These are phyloP conservation scores for Alethe castanea DNA, from an alignment of 2,113 vertebrate genomes.

Conservation along the genomic window DNA sequence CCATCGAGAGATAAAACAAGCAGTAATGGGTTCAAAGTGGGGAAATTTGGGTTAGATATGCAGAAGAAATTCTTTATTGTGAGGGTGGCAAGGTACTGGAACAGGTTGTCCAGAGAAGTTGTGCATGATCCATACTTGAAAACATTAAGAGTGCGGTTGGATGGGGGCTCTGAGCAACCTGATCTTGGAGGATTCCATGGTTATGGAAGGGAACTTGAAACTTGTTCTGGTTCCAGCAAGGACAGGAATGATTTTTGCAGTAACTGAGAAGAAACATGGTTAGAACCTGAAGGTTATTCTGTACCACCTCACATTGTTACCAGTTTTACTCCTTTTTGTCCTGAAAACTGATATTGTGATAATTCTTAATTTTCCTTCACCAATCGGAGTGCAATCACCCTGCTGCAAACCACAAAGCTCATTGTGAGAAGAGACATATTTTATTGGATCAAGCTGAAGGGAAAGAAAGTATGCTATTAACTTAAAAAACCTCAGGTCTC, in stretches of 20 bases:
- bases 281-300: not conserved
- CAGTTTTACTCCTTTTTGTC: not conserved
- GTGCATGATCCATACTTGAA: not conserved
- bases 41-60: not conserved
- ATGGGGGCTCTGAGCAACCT: not conserved
- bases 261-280: not conserved
- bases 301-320: not conserved
- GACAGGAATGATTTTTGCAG: not conserved
- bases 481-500: not conserved
- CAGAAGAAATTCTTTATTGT: not conserved
- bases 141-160: not conserved
- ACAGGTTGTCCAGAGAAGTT: not conserved
- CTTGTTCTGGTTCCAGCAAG: not conserved
- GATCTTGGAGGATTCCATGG: no score
- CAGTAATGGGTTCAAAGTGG: not conserved
- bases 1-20: not conserved
- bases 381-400: not conserved
- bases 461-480: not conserved
- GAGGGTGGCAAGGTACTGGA: not conserved
- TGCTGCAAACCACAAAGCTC: not conserved
- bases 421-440: not conserved
- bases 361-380: not conserved
- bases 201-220: not conserved
- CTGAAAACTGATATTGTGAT: not conserved
- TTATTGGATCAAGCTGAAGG: not conserved